These are phyloP conservation scores for Mola mola DNA, from an alignment of 2,113 vertebrate genomes.

Conservation along the genomic window DNA sequence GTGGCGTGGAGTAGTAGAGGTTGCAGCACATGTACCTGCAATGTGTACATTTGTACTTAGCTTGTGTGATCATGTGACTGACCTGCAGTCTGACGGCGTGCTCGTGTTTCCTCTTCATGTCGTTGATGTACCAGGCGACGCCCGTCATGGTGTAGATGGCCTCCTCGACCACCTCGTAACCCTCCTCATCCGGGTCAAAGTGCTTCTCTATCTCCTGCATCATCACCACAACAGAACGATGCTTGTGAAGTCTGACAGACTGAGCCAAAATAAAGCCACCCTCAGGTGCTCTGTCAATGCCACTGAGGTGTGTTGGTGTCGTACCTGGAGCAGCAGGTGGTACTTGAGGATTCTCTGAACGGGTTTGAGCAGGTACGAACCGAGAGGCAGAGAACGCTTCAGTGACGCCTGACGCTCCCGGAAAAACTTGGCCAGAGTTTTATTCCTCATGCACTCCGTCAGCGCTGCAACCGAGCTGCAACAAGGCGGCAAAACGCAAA, in stretches of 20 bases:
- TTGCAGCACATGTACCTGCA: background rate
- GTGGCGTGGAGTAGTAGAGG: too few species aligned
- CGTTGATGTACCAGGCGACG: constrained; percentile 97
- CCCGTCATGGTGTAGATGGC: constrained; percentile 96
- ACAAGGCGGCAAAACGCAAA: background rate
- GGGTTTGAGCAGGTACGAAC: constrained; percentile 93
- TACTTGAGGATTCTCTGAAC: constrained; percentile 98
- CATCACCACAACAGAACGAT: background rate
- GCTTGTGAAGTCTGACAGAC: too few species aligned
- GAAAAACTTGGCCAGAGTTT: constrained; percentile 89
- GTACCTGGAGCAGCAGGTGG: constrained; percentile 93
- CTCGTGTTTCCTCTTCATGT: constrained; percentile 98
- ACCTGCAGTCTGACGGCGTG: constrained; percentile 94
- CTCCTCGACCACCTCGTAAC: constrained; percentile 92
- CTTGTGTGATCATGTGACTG: background rate
- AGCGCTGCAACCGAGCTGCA: constrained; percentile 89
- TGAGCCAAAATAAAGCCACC: too few species aligned
- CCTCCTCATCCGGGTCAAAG: constrained; percentile 87
- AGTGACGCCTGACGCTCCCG: constrained; percentile 88
- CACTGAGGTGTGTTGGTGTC: background rate
- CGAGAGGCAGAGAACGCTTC: constrained; percentile 87
- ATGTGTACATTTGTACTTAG: too few species aligned
- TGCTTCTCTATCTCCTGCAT: constrained; percentile 93
- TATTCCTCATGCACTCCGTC: constrained; percentile 92
- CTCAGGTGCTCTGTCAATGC: background rate